phyloP scores from a whole-genome alignment of 2,888 invertebrate genomes.

The Scrobipalpa atriplicella region DNA sequence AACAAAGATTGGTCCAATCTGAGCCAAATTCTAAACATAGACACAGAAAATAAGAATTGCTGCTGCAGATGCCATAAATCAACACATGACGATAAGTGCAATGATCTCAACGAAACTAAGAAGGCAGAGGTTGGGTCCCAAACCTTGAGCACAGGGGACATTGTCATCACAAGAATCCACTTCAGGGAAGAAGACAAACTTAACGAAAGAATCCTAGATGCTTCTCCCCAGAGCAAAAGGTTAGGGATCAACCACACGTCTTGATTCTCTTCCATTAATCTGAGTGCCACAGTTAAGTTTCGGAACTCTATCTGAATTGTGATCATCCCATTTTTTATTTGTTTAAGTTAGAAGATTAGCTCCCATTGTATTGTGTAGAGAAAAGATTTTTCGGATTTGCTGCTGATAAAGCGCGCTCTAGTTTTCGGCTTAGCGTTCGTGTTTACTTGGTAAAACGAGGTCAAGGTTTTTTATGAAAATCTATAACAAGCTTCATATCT shows the following conservation, averaged over 20 bases:
- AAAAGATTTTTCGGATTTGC: constrained; percentile 27
- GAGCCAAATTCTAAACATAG: constrained; percentile 76
- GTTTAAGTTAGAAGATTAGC: constrained; percentile 50
- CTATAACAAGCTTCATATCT: constrained; percentile 16
- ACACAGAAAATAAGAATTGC: constrained; percentile 75
- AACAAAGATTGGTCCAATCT: constrained; percentile 80
- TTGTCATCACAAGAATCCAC: constrained; percentile 93
- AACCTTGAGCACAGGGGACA: constrained; percentile 95
- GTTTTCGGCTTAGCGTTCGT: constrained; percentile 37
- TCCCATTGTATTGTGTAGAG: constrained; percentile 11
- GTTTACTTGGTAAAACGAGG: constrained; percentile 12
- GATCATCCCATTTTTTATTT: constrained; percentile 59
- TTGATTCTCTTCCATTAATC: constrained; percentile 73
- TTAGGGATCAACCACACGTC: constrained; percentile 72
- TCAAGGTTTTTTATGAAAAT: constrained; percentile 21
- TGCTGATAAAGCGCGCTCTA: constrained; percentile 36
- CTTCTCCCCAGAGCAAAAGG: constrained; percentile 71
- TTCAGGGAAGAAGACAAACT: constrained; percentile 78
- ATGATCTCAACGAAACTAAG: constrained; percentile 75
- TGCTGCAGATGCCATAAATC: constrained; percentile 82
- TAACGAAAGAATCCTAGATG: constrained; percentile 74
- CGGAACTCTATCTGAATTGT: constrained; percentile 65
- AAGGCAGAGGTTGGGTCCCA: constrained; percentile 87
- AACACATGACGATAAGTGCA: constrained; percentile 68
- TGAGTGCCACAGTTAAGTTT: constrained; percentile 74